Conservation (phyloP, 2,113 vertebrate species). For the Pontoporia blainvillei region DNA sequence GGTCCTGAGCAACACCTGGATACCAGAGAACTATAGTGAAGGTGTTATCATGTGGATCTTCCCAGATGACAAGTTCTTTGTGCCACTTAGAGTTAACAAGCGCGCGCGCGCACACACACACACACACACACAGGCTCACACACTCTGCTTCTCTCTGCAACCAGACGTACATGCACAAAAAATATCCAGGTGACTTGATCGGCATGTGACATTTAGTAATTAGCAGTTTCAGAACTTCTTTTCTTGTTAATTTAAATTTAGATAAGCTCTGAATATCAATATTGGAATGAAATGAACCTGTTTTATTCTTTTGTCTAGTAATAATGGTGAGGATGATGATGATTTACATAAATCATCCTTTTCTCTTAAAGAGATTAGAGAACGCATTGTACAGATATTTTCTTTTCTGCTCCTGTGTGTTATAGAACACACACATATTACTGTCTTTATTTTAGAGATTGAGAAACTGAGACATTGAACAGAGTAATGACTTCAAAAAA, state of each 20-base stretch:
- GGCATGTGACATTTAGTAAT: background rate
- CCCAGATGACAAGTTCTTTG: background rate
- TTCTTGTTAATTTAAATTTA: slow-evolving; percentile 38
- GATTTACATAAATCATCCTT: background rate
- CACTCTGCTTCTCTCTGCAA: background rate
- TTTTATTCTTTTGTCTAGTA: slow-evolving; percentile 10
- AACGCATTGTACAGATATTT: background rate
- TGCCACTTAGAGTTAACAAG: background rate
- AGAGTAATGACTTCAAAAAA: background rate
- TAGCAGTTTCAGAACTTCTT: background rate
- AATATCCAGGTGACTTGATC: background rate
- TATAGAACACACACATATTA: background rate
- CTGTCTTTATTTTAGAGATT: background rate
- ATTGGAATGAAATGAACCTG: background rate
- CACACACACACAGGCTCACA: no score
- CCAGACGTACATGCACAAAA: background rate
- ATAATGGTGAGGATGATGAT: background rate
- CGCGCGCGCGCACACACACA: no score
- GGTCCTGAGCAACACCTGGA: background rate
- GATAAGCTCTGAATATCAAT: background rate
- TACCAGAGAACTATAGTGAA: background rate
- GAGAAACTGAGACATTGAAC: background rate
- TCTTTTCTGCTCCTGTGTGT: background rate
- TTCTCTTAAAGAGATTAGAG: background rate
- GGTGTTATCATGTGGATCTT: background rate